Evolutionary conservation across 2,888 invertebrate species (phyloP).

Genomic region (Drosophila colorata): DNA sequence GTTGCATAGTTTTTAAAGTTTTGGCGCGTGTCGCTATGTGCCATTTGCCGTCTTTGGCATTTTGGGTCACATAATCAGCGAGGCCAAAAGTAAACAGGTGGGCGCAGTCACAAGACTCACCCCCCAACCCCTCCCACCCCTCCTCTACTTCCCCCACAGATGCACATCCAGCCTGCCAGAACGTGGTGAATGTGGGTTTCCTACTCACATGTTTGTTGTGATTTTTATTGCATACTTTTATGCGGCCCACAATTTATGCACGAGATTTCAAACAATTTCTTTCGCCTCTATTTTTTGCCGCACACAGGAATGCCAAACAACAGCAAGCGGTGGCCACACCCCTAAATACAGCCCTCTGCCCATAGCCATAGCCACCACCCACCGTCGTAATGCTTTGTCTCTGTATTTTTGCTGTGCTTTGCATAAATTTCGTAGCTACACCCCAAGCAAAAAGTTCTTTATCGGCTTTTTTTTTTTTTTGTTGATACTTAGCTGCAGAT

Average conservation of each 20-base stretch:
- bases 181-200: not conserved
- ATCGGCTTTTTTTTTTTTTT: not conserved
- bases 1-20: slow-evolving; percentile 65
- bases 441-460: slow-evolving; percentile 1
- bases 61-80: not conserved
- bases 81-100: slow-evolving; percentile 23
- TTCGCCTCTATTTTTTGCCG: slow-evolving; percentile 21
- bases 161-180: not conserved
- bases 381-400: slow-evolving; percentile 16
- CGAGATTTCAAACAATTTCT: slow-evolving; percentile 65
- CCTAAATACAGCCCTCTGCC: slow-evolving; percentile 1
- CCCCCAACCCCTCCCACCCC: not conserved
- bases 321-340: slow-evolving; percentile 13
- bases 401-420: slow-evolving; percentile 62
- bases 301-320: slow-evolving; percentile 35
- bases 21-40: slow-evolving; percentile 40
- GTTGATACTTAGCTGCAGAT: slow-evolving; percentile 44
- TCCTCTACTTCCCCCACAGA: not conserved
- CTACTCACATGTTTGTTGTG: slow-evolving; percentile 70
- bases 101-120: not conserved
- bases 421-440: slow-evolving; percentile 68
- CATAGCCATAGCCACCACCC: not conserved
- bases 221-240: slow-evolving; percentile 78
- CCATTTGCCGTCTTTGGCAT: slow-evolving; percentile 12
- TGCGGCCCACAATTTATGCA: slow-evolving; percentile 72